Evolutionary conservation across 1,140 invertebrate species (phyloP), one percentile per base, ranked within the genome.

Genomic region (Pogonomyrmex californicus): DNA sequence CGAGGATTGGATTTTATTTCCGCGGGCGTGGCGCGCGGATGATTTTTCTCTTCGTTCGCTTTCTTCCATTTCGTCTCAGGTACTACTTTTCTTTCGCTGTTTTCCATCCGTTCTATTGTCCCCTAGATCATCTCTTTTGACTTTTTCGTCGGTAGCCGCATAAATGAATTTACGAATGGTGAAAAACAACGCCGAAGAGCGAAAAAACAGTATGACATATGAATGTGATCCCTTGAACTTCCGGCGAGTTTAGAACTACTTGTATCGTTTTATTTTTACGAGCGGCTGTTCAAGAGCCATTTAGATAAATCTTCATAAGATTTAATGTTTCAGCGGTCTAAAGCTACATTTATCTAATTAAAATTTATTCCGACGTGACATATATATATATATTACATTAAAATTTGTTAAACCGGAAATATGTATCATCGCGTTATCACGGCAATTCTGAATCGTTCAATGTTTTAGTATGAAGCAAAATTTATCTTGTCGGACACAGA

Each of bases 1-100:
- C 44, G 81, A 63, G 41, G 65, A 79, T 47, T 51, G 88, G 90
- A 91, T 91, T 91, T 90, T 88, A 91, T 91, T 91, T 91, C 58
- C 86, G 68, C 88, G 86, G 89, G 90, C 90, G 90, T 90, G 49
- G 85, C 56, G 41, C 56, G 41, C 54, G 47, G 56, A 73, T 76
- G 75, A 73, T 89, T 86, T 88, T 90, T 79, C 78, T 65, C 78
- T 65, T 83, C 30, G 33, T 54, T 38, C 65, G 33, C n/a, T 30
- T 76, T 9, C 14, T 38, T 83, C 62, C 77, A 17, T 56, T 56
- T 62, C 30, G 14, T 62, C 9, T 62, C 9, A 23, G 30, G 2
- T 47, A 76, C 62, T 36, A 12, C 14, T 73, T 68, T 47, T 47
- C 41, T 14, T 66, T 56, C 23, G 62, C 41, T 81, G 51, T 41